These are phyloP conservation scores for Chrysogorgia sp. DNA, from an alignment of 92 coral and sea anemone genomes.

Conservation along the genomic window DNA sequence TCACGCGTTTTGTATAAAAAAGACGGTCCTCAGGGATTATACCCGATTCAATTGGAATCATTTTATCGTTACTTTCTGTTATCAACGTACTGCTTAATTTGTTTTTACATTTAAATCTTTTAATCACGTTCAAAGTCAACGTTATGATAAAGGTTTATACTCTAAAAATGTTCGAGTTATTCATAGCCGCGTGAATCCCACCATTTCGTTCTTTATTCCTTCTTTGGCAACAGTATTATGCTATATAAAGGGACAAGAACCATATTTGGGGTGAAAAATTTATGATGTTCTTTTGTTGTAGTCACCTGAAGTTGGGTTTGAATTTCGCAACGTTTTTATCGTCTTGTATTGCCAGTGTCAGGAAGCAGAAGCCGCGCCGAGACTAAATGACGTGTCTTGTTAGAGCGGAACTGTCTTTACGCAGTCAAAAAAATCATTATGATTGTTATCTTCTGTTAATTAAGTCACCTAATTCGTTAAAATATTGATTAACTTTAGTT, in stretches of 20 bases:
- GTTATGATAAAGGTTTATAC: not conserved
- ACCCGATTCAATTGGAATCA: no score
- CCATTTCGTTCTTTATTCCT: conserved; percentile 11
- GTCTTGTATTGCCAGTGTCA: not conserved
- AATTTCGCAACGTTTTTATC: not conserved
- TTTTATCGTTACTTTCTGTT: no score
- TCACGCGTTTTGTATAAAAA: no score
- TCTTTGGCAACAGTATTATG: conserved; percentile 12
- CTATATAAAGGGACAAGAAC: conserved; percentile 5
- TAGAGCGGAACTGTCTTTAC: not conserved
- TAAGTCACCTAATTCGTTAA: no score
- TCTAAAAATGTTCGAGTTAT: not conserved
- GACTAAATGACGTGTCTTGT: not conserved
- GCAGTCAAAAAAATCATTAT: no score
- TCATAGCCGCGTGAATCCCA: not conserved
- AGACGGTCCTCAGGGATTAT: no score
- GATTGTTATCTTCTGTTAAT: no score
- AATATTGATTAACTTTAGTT: no score
- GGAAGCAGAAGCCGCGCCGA: not conserved
- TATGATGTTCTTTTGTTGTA: not conserved
- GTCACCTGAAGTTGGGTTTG: not conserved
- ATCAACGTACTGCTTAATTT: no score
- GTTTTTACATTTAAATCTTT: no score
- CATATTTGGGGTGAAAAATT: conserved; percentile 8
- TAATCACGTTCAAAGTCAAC: not conserved